phyloP scores from a whole-genome alignment of 2,797 vertebrate genomes.

The Falco rusticolus region DNA sequence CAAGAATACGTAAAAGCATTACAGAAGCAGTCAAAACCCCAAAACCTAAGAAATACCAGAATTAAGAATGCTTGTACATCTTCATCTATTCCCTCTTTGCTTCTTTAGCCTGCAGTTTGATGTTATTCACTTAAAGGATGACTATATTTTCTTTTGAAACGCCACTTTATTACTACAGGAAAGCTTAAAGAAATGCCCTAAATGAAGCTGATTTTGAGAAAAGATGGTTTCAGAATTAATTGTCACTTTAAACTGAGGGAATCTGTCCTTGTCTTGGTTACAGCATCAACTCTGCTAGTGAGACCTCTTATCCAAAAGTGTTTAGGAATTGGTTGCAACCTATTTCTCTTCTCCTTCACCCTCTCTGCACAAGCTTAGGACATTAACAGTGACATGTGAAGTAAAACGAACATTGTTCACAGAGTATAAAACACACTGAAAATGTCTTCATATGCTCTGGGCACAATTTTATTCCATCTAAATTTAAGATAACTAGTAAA shows the following conservation, averaged over 20 bases:
- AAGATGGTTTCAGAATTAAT: background rate
- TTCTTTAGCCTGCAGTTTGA: background rate
- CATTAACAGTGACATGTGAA: background rate
- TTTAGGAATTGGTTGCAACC: background rate
- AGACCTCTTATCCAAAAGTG: background rate
- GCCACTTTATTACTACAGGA: background rate
- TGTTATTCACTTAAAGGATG: background rate
- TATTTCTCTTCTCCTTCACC: background rate
- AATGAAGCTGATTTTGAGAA: background rate
- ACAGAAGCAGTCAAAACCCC: background rate
- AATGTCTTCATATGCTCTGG: background rate
- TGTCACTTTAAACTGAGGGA: background rate
- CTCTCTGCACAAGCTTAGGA: background rate
- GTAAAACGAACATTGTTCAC: background rate
- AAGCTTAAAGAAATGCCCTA: background rate
- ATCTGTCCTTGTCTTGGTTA: background rate
- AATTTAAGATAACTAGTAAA: background rate
- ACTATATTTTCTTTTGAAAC: background rate
- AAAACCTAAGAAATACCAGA: background rate
- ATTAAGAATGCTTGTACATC: background rate
- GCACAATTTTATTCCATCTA: background rate
- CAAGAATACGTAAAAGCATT: background rate
- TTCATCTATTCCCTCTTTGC: background rate
- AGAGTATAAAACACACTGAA: background rate
- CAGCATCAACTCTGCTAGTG: background rate